Base-by-base conservation (phyloP, 2,888 invertebrate genomes). In the Lottia gigantea region DNA sequence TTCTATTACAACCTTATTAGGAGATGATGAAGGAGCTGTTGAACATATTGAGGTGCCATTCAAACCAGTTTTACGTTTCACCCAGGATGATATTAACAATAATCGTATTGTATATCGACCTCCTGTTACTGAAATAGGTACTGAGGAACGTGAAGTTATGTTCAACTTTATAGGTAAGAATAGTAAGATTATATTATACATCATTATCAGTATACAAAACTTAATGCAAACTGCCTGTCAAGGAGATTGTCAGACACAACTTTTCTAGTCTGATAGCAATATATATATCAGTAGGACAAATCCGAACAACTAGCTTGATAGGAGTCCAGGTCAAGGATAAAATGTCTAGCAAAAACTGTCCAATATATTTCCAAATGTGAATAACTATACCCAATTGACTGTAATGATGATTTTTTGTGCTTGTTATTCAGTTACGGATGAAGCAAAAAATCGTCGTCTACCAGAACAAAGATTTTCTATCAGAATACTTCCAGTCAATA, bases 11-110 rank as follows among this genome's bases (percentile, higher is more conserved):
- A 75, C 76, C 15, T 76, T 79, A 3, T 77, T 86, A 23, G 75
- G 75, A 4, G 74, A 76, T 8, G 80, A 74, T 14, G 83, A 85
- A 64, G 86, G 86, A 7, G 73, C 76, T 23, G 55, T 86, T n/a
- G 85, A 85, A 68, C 81, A 84, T 68, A 74, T 82, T 1, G 80
- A 82, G 49, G 74, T 74, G 23, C 85, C 84, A 4, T 81, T 80
- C 71, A 74, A 76, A 31, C 77, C 79, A 2, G 76, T 85, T n/a
- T 68, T 70, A 31, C 74, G 72, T n/a, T 86, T 87, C 70, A 85
- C 83, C 8, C 84, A 83, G 76, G 83, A 80, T 26, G 86, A 88
- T 73, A 78, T 88, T 46, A 82, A 85, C 74, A 80, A 83, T 25
- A 83, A 85, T 66, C 76, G 75, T 47, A 82, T 88, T 31, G 75